phyloP scores from a whole-genome alignment of 2,797 vertebrate genomes.

The Mus spretus region DNA sequence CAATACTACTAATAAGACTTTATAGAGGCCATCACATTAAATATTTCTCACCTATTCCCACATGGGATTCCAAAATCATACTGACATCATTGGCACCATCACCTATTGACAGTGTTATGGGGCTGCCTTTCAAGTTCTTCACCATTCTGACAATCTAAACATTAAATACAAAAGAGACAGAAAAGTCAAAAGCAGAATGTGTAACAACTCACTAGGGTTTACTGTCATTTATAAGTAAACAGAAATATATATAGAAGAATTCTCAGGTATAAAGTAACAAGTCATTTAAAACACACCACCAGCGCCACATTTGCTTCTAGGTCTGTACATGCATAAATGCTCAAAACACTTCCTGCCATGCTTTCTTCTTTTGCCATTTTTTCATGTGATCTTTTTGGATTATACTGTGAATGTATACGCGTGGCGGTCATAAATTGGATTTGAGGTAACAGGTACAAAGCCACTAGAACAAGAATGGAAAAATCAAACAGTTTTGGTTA shows the following conservation, averaged over 20 bases:
- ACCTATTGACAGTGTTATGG: conserved; percentile 96
- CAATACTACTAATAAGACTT: conserved; percentile 35
- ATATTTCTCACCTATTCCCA: conserved; percentile 95
- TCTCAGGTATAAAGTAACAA: conserved; percentile 41
- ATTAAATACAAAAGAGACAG: conserved; percentile 47
- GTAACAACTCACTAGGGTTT: not conserved
- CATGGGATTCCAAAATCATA: conserved; percentile 99
- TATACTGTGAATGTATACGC: not conserved
- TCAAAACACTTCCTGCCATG: not conserved
- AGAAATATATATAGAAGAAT: conserved; percentile 20
- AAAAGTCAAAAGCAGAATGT: conserved; percentile 63
- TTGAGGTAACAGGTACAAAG: not conserved
- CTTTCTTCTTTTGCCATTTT: not conserved
- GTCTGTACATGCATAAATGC: conserved; percentile 23
- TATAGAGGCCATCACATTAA: conserved; percentile 51
- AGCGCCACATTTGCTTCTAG: not conserved
- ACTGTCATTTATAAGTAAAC: conserved; percentile 64
- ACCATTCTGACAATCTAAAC: conserved; percentile 98
- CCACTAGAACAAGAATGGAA: not conserved
- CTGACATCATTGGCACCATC: conserved; percentile 99
- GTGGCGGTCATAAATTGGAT: conserved; percentile 27
- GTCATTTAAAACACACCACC: conserved; percentile 37
- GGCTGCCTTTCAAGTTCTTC: conserved; percentile 96
- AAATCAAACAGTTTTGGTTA: conserved; percentile 34
- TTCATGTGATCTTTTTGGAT: conserved; percentile 7